phyloP scores from a whole-genome alignment of 2,888 invertebrate genomes.

The Peribatodes rhomboidaria region DNA sequence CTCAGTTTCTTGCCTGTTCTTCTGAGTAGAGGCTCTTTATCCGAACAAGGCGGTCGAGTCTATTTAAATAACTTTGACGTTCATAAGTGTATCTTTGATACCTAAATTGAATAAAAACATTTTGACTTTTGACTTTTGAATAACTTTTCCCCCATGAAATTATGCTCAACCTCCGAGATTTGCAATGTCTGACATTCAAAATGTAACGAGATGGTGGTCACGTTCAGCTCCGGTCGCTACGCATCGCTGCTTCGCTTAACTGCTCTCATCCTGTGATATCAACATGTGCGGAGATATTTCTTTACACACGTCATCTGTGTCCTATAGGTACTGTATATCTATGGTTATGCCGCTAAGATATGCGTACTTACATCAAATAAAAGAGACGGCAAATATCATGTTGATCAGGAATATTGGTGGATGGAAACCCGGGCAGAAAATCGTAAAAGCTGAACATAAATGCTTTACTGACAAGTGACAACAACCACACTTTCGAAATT shows the following conservation, averaged over 20 bases:
- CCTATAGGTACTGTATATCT: not conserved
- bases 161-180: slow-evolving; percentile 5
- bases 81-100: too few species aligned
- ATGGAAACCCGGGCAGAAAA: too few species aligned
- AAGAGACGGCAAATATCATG: not conserved
- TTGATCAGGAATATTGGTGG: too few species aligned
- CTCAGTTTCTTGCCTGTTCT: too few species aligned
- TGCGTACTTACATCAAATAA: not conserved
- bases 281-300: slow-evolving; percentile 33
- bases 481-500: too few species aligned
- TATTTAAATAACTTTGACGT: too few species aligned
- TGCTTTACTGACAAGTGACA: too few species aligned
- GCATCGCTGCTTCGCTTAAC: slow-evolving; percentile 61
- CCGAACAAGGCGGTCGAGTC: too few species aligned
- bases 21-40: too few species aligned
- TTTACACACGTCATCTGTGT: slow-evolving; percentile 29
- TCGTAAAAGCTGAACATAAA: too few species aligned
- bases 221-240: slow-evolving; percentile 52
- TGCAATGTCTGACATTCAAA: slow-evolving; percentile 8
- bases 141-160: not conserved
- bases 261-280: slow-evolving; percentile 55
- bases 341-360: not conserved
- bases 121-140: too few species aligned
- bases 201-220: slow-evolving; percentile 41
- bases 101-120: too few species aligned